Base-by-base conservation (phyloP, 2,797 vertebrate genomes). In the Lophius americanus region DNA sequence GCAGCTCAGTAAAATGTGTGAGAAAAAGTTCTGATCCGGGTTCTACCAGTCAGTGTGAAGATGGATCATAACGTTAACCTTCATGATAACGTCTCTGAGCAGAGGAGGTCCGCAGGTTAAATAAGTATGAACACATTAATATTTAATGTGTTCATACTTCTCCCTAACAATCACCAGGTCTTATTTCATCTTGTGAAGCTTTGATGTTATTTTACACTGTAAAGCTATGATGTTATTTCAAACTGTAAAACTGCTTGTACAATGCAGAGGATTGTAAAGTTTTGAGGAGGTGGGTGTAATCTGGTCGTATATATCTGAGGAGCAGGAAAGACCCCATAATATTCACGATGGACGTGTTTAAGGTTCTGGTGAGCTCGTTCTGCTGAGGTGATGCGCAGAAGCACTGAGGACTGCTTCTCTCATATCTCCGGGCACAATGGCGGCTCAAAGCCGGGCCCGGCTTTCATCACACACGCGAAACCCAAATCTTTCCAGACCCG, bases 361-460 rank as follows among this genome's bases (percentile, higher is more conserved):
- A 52, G 51, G 7, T 62, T 72, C 37, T 46, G 76, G 53, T 38
- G 46, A 78, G 64, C 14, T 32, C 76, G 66, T 35, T 44, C 43
- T 38, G 60, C 46, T 78, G 79, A 77, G 82, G 81, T 77, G 82
- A 80, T 65, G 60, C 67, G 77, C 76, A 75, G 61, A 76, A 49
- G 73, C 79, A 86, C 84, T 82, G 88, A 76, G 84, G 74, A 74
- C 57, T 32, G 79, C 73, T 73, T 52, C 72, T 73, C 72, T 78
- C 73, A 50, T 91, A 88, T 92, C 85, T 88, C 14, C 65, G 77
- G 85, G 82, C 77, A 82, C 61, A 91, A 79, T 60, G 85, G 73
- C 70, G 76, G 51, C 61, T 88, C 88, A 90, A 86, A 76, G 87
- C 57, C 82, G 75, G 90, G 81, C 79, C 82, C 92, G 87, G 73